Conservation (phyloP, 2,888 invertebrate species). For the Spialia ferax region DNA sequence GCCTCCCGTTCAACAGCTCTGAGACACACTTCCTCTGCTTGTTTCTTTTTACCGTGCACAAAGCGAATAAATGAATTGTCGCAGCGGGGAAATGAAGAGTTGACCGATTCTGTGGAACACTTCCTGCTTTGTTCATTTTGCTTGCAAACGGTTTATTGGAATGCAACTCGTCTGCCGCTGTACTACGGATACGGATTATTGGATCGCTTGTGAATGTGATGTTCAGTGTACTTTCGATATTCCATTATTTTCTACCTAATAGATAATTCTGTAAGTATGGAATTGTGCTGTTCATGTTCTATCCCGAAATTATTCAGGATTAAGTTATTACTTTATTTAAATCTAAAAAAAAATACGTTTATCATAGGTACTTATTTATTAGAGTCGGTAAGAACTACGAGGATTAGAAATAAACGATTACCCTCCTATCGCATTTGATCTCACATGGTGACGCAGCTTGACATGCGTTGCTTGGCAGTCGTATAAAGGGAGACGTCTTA, state of each 20-base stretch:
- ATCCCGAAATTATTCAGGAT: too few relatives aligned
- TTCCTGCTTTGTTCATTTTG: slow-evolving; percentile 50
- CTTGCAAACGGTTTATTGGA: slow-evolving; percentile 43
- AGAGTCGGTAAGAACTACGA: too few relatives aligned
- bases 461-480: slow-evolving; percentile 59
- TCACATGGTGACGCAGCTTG: too few relatives aligned
- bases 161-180: slow-evolving; percentile 43
- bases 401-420: too few relatives aligned
- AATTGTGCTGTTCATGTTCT: not conserved
- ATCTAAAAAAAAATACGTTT: too few relatives aligned
- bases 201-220: not conserved
- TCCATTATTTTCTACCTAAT: not conserved
- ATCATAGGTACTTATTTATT: too few relatives aligned
- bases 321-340: too few relatives aligned
- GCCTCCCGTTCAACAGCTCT: not conserved
- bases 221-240: not conserved
- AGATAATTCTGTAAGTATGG: not conserved
- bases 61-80: slow-evolving; percentile 69
- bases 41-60: slow-evolving; percentile 42
- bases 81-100: slow-evolving; percentile 60
- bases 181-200: slow-evolving; percentile 18
- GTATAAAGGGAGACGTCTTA: slow-evolving; percentile 73
- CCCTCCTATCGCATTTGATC: too few relatives aligned
- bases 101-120: slow-evolving; percentile 55
- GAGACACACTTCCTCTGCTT: not conserved